Evolutionary conservation across 2,888 invertebrate genomes (phyloP).

Genomic region (Hemicrepidius hirtus): DNA sequence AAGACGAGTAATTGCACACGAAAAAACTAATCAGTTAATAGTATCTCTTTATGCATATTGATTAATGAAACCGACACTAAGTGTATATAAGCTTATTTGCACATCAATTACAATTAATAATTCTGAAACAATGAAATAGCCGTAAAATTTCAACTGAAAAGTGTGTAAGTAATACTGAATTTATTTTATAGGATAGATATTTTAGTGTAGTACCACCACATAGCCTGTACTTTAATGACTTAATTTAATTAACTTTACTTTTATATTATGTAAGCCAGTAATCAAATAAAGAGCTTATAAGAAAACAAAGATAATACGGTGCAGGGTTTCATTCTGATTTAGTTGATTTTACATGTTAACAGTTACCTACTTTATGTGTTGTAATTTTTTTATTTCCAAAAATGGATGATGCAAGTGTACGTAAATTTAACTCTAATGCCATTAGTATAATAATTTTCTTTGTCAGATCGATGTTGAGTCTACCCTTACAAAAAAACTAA

Average conservation of each 20-base stretch:
- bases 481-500: slow-evolving; percentile 53
- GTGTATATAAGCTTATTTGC: slow-evolving; percentile 2
- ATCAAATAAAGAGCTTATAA: slow-evolving; percentile 51
- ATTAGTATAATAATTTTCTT: background rate
- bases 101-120: background rate
- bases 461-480: slow-evolving; percentile 63
- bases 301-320: slow-evolving; percentile 23
- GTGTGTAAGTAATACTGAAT: too few relatives aligned
- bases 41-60: background rate
- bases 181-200: slow-evolving; percentile 15
- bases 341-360: slow-evolving; percentile 24
- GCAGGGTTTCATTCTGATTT: slow-evolving; percentile 43
- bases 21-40: slow-evolving; percentile 1
- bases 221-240: slow-evolving; percentile 25
- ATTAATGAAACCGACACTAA: slow-evolving; percentile 11
- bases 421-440: slow-evolving; percentile 3
- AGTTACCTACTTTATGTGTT: slow-evolving; percentile 16
- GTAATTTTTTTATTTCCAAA: slow-evolving; percentile 22
- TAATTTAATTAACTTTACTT: slow-evolving; percentile 42
- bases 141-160: background rate
- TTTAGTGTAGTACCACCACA: slow-evolving; percentile 7
- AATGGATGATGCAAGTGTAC: slow-evolving; percentile 36
- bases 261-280: slow-evolving; percentile 44
- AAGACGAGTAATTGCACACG: background rate
- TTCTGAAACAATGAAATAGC: background rate